phyloP scores from a whole-genome alignment of 2,888 invertebrate species.

The Synergus itoensis region DNA sequence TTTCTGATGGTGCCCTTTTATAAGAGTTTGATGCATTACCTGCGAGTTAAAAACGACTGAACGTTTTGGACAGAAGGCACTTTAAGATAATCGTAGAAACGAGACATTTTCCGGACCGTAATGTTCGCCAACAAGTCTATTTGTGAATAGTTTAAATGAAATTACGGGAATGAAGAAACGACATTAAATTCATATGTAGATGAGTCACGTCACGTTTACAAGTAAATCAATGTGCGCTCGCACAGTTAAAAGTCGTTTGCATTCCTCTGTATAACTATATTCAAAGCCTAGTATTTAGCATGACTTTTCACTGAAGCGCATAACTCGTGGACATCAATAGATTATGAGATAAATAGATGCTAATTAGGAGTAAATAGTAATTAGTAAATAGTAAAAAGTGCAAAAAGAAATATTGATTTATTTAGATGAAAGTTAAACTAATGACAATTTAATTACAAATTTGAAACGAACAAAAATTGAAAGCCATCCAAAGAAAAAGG shows the following conservation, averaged over 20 bases:
- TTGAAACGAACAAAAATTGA: not conserved
- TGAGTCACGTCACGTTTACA: not conserved
- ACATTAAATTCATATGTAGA: not conserved
- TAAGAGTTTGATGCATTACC: conserved; percentile 13
- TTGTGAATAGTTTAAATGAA: conserved; percentile 21
- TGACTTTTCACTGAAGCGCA: conserved; percentile 14
- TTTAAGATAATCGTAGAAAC: conserved; percentile 34
- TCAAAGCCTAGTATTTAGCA: not conserved
- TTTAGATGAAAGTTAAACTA: not conserved
- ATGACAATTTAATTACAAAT: not conserved
- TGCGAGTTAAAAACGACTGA: conserved; percentile 35
- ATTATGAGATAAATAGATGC: conserved; percentile 16
- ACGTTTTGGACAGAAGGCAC: conserved; percentile 9
- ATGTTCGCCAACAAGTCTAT: not conserved
- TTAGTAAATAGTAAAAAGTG: no score
- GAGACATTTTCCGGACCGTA: conserved; percentile 31
- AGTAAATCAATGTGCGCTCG: conserved; percentile 6
- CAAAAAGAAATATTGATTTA: conserved; percentile 8
- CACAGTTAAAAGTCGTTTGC: conserved; percentile 14
- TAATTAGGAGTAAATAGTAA: not conserved
- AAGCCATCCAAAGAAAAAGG: not conserved
- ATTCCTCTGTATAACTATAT: conserved; percentile 7
- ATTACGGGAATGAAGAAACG: conserved; percentile 25
- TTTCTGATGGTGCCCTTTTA: not conserved
- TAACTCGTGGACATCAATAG: conserved; percentile 19